Evolutionary conservation across 2,113 vertebrate species (phyloP).

Genomic region (Cyprinodon variegatus): DNA sequence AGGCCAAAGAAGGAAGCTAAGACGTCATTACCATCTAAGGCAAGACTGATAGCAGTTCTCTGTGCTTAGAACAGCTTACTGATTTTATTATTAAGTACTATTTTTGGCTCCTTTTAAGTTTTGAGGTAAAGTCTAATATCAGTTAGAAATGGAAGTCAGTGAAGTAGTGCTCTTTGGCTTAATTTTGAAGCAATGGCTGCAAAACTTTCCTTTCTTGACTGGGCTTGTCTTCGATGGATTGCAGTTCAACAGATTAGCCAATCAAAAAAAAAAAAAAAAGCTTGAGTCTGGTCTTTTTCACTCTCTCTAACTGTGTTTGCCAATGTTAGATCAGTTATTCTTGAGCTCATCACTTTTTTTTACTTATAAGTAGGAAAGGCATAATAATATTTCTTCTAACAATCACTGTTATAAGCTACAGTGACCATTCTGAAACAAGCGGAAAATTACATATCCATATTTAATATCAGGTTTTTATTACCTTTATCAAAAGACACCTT

Average conservation of each 20-base stretch:
- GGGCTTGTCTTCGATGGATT: neutral
- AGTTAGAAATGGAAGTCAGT: neutral
- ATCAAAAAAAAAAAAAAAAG: neutral
- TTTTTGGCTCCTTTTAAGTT: neutral
- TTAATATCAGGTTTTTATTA: no score
- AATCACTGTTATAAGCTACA: neutral
- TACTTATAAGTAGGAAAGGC: neutral
- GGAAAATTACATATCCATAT: neutral
- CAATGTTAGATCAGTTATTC: neutral
- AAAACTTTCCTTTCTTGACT: neutral
- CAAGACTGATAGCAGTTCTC: slow-evolving; percentile 3
- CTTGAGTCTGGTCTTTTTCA: neutral
- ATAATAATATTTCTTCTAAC: neutral
- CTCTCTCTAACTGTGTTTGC: neutral
- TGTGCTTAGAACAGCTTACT: slow-evolving; percentile 2
- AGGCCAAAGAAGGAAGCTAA: slow-evolving; percentile 16
- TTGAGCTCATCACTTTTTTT: neutral
- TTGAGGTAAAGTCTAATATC: neutral
- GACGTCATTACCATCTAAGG: slow-evolving; percentile 3
- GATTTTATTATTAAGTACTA: slow-evolving; percentile 3
- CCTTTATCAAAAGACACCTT: no score
- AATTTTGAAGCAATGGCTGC: neutral
- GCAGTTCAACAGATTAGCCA: neutral
- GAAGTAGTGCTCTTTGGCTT: neutral
- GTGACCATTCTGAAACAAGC: neutral